phyloP scores from a whole-genome alignment of 92 coral and sea anemone species.

The Pocillopora grandis region DNA sequence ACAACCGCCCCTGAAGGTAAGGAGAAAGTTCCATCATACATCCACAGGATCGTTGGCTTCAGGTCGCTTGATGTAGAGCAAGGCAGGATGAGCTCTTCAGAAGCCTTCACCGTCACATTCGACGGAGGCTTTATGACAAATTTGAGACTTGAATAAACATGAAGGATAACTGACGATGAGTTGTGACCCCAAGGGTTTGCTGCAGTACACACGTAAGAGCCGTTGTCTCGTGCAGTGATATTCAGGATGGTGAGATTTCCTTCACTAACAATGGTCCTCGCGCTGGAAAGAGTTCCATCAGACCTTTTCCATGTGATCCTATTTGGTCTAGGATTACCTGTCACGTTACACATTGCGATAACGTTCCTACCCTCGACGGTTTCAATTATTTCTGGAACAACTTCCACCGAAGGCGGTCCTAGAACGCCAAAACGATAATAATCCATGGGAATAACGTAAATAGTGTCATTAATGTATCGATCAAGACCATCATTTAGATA shows the following conservation, averaged over 20 bases:
- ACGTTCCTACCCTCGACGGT: background rate
- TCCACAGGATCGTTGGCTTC: conserved; percentile 12
- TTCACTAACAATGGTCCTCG: conserved; percentile 1
- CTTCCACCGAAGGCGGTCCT: too few relatives aligned
- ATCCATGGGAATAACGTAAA: too few relatives aligned
- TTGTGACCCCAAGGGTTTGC: conserved; percentile 23
- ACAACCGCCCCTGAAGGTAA: conserved; percentile 12
- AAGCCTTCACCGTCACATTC: background rate
- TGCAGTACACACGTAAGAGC: conserved; percentile 34
- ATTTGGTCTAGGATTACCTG: background rate
- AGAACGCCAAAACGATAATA: too few relatives aligned
- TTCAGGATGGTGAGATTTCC: conserved; percentile 7
- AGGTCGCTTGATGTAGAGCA: conserved; percentile 9
- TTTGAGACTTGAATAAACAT: background rate
- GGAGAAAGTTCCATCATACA: background rate
- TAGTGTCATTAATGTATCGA: too few relatives aligned
- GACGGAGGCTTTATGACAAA: background rate
- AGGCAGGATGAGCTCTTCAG: background rate
- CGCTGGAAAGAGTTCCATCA: background rate
- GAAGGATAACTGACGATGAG: background rate
- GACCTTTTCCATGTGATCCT: conserved; percentile 12
- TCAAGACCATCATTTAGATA: too few relatives aligned
- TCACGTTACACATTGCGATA: background rate
- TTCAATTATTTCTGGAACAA: background rate
- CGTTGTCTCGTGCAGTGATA: conserved; percentile 18